A percentile compares a stretch with the other conserved stretches of the same genome.
Conservation (phyloP, 92 coral and sea anemone genomes). For the Phymanthus crucifer region DNA sequence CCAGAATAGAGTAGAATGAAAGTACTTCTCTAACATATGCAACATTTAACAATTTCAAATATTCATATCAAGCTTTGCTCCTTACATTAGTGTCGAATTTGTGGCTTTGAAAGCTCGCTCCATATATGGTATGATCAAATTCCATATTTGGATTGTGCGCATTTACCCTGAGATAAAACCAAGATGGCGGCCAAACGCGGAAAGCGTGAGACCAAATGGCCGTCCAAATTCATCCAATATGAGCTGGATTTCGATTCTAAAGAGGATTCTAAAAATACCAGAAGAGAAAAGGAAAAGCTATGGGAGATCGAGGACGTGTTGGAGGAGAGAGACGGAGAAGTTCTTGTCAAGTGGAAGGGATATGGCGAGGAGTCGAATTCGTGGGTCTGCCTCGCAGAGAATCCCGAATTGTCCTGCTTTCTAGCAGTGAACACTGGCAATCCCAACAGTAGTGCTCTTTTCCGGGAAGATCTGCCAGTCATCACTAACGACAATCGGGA, state of each 20-base stretch:
- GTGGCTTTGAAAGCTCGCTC: no score
- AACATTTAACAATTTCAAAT: neutral
- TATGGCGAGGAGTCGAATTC: conserved; percentile 24
- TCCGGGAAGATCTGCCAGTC: conserved; percentile 2
- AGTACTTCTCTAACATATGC: conserved; percentile 2
- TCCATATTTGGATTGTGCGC: no score
- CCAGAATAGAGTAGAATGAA: neutral
- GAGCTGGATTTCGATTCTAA: no score
- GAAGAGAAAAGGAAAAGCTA: neutral
- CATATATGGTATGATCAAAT: no score
- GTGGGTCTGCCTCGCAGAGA: conserved; percentile 34
- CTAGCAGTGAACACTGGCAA: conserved; percentile 42
- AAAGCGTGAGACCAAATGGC: no score
- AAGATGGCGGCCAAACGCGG: no score
- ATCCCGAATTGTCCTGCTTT: conserved; percentile 34
- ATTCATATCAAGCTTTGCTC: no score
- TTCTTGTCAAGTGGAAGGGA: conserved; percentile 8
- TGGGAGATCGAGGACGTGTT: conserved; percentile 1
- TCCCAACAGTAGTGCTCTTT: conserved; percentile 37
- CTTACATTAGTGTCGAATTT: no score
- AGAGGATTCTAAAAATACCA: no score
- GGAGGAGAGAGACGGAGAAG: neutral
- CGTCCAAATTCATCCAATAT: no score
- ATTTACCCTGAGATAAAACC: no score
- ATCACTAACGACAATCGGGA: conserved; percentile 22